Evolutionary conservation across 2,113 vertebrate genomes (phyloP), one percentile per base, ranked within the genome.

Genomic region (Heteronetta atricapilla): DNA sequence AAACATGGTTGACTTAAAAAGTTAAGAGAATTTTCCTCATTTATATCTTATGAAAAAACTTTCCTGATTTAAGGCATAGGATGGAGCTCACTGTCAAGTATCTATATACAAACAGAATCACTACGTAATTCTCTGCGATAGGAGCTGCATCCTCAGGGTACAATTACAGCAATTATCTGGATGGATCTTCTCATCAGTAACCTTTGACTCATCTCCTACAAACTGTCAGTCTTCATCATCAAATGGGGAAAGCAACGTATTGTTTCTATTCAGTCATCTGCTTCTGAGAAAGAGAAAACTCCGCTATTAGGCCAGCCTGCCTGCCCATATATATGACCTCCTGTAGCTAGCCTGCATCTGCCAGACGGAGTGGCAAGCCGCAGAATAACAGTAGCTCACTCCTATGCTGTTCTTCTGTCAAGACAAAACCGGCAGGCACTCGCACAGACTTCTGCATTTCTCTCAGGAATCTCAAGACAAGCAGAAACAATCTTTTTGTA

Each of bases 121-220:
- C n/a, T 33, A 80, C 64, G 56, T 58, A 59, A 52, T 64, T 63
- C 75, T 82, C 78, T 66, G 53, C 18, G 74, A 84, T 56, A 38
- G 82, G 94, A 80, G 58, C 76, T 55, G 76, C 87, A 88, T 97
- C 96, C 96, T 84, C 84, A 63, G 94, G 91, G 80, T 89, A 60
- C 84, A 96, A 97, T 96, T 95, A 96, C 58, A 88, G 87, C 84
- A 94, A 96, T 93, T 79, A 97, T 90, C 94, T 86, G 94, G 91
- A 94, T 53, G 91, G 90, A 93, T 94, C 94, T 96, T 94, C 94
- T 96, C 89, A 95, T 96, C 96, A 82, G 92, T 21, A 72, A 96
- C 92, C 94, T 94, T 93, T 94, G 95, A 91, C 90, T 85, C 77
- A 6, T 73, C 77, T 91, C 56, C 67, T 50, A 42, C 40, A 14